Base-by-base conservation (phyloP, 2,888 invertebrate genomes). In the Drosophila austrosaltans region DNA sequence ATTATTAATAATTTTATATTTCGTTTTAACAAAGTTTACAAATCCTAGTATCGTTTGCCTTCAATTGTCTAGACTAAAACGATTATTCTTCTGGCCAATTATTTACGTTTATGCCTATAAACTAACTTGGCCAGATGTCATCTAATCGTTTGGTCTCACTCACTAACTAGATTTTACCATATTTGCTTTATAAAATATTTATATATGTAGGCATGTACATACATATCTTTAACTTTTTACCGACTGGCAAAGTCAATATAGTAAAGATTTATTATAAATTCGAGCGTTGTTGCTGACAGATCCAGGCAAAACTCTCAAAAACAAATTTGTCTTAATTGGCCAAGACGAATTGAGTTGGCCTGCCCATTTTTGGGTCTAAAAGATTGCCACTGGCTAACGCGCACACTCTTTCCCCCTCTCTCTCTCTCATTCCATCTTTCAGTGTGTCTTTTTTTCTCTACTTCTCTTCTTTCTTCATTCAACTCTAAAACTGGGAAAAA, bases 301-400 rank as follows among this genome's bases (percentile, higher is more conserved):
- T 66, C 16, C 66, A 53, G 63, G 69, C 54, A 67, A 60, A 65
- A 53, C 67, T 53, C 72, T 64, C 48, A 61, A 69, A 76, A 79
- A 78, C 79, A 79, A 79, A 79, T 79, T 66, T 79, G 79, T 81
- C 81, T 79, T 81, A 79, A 79, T 81, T 79, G 79, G 79, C 81
- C 81, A 72, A 76, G 78, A 79, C 79, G 79, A 79, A 79, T 62
- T 79, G 76, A 66, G 67, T 76, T 60, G 63, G 59, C 39, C 65
- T 39, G 58, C 69, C 76, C 79, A 68, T 78, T 78, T 78, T 75
- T 63, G 76, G 81, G 61, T 66, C 57, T 57, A 63, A 62, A 54
- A 25, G n/a, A 32, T 48, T 48, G 70, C 66, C 78, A 62, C 12
- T 57, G 75, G 58, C 77, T 63, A 2, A 63, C 66, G 66, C 68